These are phyloP conservation scores for Cotesia typhae DNA, from an alignment of 1,140 invertebrate genomes.

Conservation along the genomic window DNA sequence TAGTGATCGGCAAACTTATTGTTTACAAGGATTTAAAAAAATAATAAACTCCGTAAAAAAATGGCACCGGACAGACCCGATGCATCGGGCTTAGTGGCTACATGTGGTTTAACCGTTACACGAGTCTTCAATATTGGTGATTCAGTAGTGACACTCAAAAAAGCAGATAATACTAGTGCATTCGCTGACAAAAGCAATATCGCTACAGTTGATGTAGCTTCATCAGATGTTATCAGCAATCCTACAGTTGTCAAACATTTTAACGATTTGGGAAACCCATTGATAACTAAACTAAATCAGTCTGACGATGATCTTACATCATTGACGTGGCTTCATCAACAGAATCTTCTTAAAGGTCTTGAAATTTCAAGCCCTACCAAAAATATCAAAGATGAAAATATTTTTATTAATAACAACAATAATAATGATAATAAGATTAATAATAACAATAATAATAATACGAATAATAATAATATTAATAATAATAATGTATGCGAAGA, in stretches of 20 bases:
- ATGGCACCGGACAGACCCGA: slow-evolving; percentile 65
- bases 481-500: slow-evolving; percentile 61
- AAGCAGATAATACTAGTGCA: slow-evolving; percentile 49
- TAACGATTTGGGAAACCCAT: slow-evolving; percentile 37
- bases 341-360: slow-evolving; percentile 84
- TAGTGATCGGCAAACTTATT: slow-evolving; percentile 51
- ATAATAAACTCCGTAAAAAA: slow-evolving; percentile 35
- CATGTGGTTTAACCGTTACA: slow-evolving; percentile 49
- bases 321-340: slow-evolving; percentile 90
- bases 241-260: slow-evolving; percentile 41
- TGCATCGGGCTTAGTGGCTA: slow-evolving; percentile 55
- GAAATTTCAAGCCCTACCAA: slow-evolving; percentile 59
- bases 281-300: slow-evolving; percentile 47
- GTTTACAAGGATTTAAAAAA: not conserved
- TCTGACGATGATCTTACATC: slow-evolving; percentile 88
- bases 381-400: slow-evolving; percentile 54
- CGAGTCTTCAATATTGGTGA: slow-evolving; percentile 50
- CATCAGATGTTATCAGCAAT: slow-evolving; percentile 39
- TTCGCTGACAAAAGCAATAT: slow-evolving; percentile 44
- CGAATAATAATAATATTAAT: slow-evolving; percentile 45
- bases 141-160: slow-evolving; percentile 49
- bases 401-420: slow-evolving; percentile 56
- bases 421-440: slow-evolving; percentile 52
- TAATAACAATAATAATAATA: slow-evolving; percentile 51
- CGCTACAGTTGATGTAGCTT: slow-evolving; percentile 1